Conservation (phyloP, 2,113 vertebrate genomes). For the Deroptyus accipitrinus region DNA sequence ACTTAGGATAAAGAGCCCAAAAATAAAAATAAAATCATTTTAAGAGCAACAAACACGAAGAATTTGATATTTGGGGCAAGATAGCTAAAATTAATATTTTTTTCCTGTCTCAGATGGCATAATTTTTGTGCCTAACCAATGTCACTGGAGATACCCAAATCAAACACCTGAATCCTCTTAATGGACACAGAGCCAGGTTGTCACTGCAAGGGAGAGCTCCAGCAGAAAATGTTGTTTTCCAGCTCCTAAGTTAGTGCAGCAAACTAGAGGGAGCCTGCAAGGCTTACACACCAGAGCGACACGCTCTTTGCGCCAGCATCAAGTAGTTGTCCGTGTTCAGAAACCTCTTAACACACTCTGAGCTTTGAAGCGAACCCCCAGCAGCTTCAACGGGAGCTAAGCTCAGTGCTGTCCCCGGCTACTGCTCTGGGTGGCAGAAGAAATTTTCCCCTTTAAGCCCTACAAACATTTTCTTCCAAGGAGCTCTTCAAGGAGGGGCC, state of each 20-base stretch:
- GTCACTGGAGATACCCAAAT: not conserved
- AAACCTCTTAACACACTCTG: not conserved
- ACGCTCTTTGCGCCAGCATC: not conserved
- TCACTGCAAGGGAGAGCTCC: not conserved
- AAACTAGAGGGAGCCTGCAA: not conserved
- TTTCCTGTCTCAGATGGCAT: not conserved
- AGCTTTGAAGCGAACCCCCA: not conserved
- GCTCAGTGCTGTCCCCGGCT: fast-evolving
- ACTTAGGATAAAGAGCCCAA: not conserved
- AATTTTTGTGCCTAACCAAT: not conserved
- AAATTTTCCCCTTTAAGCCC: not conserved
- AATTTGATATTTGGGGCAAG: not conserved
- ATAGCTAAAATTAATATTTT: not conserved
- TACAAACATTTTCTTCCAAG: not conserved
- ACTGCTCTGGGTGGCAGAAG: not conserved
- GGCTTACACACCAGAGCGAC: fast-evolving
- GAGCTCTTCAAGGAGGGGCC: not conserved
- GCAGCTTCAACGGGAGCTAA: fast-evolving
- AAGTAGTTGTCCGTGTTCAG: not conserved
- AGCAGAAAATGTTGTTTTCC: not conserved
- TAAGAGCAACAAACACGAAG: not conserved
- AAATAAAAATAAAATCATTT: not conserved
- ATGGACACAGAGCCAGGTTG: not conserved
- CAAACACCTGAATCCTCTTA: not conserved
- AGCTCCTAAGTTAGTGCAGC: not conserved